phyloP scores from a whole-genome alignment of 2,797 vertebrate species.

The Phoebastria nigripes region DNA sequence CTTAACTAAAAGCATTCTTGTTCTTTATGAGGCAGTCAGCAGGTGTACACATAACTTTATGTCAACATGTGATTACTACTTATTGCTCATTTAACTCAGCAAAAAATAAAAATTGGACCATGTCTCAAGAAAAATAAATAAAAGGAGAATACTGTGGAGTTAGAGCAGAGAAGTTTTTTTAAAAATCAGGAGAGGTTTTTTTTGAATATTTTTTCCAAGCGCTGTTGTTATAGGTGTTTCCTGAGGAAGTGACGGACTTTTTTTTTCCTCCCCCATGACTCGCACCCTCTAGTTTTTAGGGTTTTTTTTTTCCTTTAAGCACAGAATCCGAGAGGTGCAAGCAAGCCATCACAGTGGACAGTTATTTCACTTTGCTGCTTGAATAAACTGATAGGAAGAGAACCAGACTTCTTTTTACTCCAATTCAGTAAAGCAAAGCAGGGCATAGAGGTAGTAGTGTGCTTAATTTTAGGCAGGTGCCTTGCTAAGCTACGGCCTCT shows the following conservation, averaged over 20 bases:
- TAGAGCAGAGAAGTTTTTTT: not conserved
- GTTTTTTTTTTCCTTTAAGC: not conserved
- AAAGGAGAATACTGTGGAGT: constrained; percentile 25
- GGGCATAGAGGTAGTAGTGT: not conserved
- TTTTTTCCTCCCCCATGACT: not conserved
- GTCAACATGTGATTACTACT: constrained; percentile 60
- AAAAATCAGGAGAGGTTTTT: constrained; percentile 36
- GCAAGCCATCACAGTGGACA: constrained; percentile 21
- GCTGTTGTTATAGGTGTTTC: constrained; percentile 71
- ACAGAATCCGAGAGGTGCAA: not conserved
- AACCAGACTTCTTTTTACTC: not conserved
- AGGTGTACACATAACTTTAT: constrained; percentile 60
- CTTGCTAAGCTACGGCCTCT: not conserved
- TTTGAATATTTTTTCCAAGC: constrained; percentile 50
- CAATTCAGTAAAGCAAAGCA: not conserved
- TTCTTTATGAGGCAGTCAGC: constrained; percentile 57
- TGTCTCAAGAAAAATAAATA: constrained; percentile 57
- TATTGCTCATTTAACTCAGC: constrained; percentile 51
- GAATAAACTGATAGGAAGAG: not conserved
- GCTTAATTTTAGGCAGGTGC: constrained; percentile 30
- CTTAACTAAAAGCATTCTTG: constrained; percentile 48
- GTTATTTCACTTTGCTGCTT: constrained; percentile 16
- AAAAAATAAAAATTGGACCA: constrained; percentile 38
- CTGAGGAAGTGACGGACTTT: constrained; percentile 58
- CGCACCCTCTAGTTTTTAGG: not conserved